Base-by-base conservation (phyloP, 1,140 invertebrate genomes). In the Caerostris extrusa region DNA sequence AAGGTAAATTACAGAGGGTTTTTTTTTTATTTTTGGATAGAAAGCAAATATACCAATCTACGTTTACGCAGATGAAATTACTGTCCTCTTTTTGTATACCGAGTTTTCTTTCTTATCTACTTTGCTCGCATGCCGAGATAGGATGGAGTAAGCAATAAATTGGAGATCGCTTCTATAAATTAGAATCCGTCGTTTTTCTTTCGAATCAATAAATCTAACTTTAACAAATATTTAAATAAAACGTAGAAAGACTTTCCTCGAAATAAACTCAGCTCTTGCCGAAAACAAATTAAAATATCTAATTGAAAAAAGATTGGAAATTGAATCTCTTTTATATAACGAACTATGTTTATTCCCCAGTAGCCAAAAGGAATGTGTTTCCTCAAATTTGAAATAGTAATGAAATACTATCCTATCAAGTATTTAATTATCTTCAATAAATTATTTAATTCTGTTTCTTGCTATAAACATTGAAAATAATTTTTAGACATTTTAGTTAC, bases 161-260 rank as follows among this genome's bases (percentile, higher is more conserved):
- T 53, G 71, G 50, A 1, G 71, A 77, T 77, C 10, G 7, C 10
- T 77, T 50, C 53, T 53, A 77, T 7, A 77, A 53, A 50, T 64
- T 64, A 64, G 61, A 64, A 10, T 64, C 19, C 34, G 19, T 77
- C 34, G 8, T 77, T 34, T 53, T 77, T 77, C 71, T 50, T 5
- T 3, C 3, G 34, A 77, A 12, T 77, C 34, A 53, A 50, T 12
- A 77, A 77, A 77, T 77, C 71, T 5, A 17, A 17, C 61, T 14
- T 64, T 64, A 50, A 77, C 50, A 77, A 77, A 77, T 77, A 77
- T 77, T 77, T 77, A 53, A 77, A 77, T 53, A 50, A 77, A 12
- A 50, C 34, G 12, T 50, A 53, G 34, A 4, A 10, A 10, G 53
- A 50, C 50, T 50, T 77, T 50, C 19, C 7, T 4, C 34, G 19